Base-by-base conservation (phyloP, 2,888 invertebrate species). In the Monopis laevigella region DNA sequence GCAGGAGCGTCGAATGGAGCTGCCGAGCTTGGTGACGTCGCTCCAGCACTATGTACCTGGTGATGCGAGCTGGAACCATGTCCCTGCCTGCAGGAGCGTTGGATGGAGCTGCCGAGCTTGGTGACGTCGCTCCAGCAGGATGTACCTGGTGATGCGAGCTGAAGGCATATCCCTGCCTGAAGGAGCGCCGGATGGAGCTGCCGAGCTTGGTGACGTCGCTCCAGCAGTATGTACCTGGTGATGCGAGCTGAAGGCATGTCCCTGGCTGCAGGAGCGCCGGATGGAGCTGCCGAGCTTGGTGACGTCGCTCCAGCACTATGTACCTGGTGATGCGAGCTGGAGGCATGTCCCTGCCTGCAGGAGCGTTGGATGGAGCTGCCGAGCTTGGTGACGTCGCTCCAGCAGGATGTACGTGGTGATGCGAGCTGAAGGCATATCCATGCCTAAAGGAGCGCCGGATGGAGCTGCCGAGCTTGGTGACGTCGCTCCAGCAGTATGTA, bases 81-180 rank as follows among this genome's bases (percentile, higher is more conserved):
- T 5, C 6, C 6, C 24, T 8, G 43, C 11, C 45, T 52, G 43
- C 67, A 70, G 40, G 56, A 58, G 43, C 73, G 62, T 46, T 64
- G 62, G 44, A 95, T 89, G 54, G 87, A 88, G 51, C 89, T 89
- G 48, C 90, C 88, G 12, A 86, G 82, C 17, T 88, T 85, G 7
- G 91, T 92, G 6, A 94, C 93, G 73, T 96, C 95, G 16, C 93
- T 92, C 93, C 93, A 95, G 80, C 91, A 94, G 32, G 8, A 8
- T 5, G 5, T 21, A 21, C 24, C 24, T 21, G 24, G 24, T 21
- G 24, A 21, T 21, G 24, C 8, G 45, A 21, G 5, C 6, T 8
- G 8, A 7, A 21, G 5, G 6, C 24, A 5, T 8, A 7, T 5
- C 6, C 13, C 46, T 52, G 42, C 66, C 6, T 8, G 43, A 66